Percentiles rank a stretch among this genome's conserved stretches.
Conservation (phyloP, 2,797 vertebrate genomes). For the Pelochelys cantorii region DNA sequence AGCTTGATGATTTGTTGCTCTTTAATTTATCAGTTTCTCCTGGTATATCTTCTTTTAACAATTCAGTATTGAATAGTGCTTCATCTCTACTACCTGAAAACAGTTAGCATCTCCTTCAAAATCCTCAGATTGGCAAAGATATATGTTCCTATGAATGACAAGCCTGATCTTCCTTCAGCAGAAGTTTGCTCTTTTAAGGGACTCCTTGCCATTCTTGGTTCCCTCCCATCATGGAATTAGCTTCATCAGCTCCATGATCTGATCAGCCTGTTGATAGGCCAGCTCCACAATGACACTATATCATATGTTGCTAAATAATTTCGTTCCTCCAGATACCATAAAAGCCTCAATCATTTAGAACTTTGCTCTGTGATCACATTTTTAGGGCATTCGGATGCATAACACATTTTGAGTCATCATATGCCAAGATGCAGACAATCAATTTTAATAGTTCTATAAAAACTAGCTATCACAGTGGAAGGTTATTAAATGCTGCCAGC, state of each 20-base stretch:
- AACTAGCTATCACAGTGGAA: constrained; percentile 21
- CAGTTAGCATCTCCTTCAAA: neutral
- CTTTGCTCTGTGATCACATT: constrained; percentile 23
- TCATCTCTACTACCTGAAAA: neutral
- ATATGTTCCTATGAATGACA: fast-evolving
- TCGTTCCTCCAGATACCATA: constrained; percentile 50
- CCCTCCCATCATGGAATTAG: neutral
- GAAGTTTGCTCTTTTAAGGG: neutral
- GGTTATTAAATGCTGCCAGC: constrained; percentile 41
- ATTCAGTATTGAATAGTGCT: neutral
- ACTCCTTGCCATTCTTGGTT: constrained; percentile 9
- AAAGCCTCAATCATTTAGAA: constrained; percentile 42
- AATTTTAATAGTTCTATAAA: constrained; percentile 59
- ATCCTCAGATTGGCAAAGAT: neutral
- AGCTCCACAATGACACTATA: constrained; percentile 27
- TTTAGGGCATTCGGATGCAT: constrained; percentile 53
- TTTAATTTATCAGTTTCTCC: constrained; percentile 6
- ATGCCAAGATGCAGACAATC: constrained; percentile 65
- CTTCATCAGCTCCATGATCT: constrained; percentile 30
- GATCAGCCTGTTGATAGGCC: constrained; percentile 37
- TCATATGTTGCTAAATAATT: constrained; percentile 56
- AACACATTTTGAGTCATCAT: constrained; percentile 44
- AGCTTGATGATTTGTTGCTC: neutral
- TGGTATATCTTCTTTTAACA: neutral
- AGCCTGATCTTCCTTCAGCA: neutral